phyloP scores from a whole-genome alignment of 2,113 vertebrate genomes.

The Cairina moschata region DNA sequence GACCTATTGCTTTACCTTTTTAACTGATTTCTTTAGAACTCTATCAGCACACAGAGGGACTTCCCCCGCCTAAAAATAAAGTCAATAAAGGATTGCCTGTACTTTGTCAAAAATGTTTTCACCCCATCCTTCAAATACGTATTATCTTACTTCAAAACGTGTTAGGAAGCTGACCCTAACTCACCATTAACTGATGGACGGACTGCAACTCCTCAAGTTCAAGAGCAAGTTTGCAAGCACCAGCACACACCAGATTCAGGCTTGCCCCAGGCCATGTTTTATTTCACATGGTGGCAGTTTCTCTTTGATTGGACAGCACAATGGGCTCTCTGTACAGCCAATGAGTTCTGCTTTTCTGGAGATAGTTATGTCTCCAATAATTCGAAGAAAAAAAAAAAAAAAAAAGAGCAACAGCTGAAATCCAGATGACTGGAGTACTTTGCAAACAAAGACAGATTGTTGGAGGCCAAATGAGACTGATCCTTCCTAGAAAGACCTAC shows the following conservation, averaged over 20 bases:
- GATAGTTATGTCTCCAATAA: background rate
- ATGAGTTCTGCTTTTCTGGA: slow-evolving; percentile 12
- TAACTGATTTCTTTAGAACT: background rate
- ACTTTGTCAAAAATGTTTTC: background rate
- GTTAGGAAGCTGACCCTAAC: background rate
- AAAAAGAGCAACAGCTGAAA: slow-evolving; percentile 42
- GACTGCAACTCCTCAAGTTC: background rate
- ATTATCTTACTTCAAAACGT: background rate
- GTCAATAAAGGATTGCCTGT: background rate
- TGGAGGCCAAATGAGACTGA: slow-evolving; percentile 32
- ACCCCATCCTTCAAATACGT: background rate
- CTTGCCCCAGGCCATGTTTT: background rate
- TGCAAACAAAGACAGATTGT: slow-evolving; percentile 56
- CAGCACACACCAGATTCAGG: background rate
- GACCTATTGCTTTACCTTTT: background rate
- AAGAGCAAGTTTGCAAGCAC: background rate
- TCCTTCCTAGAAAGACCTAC: slow-evolving; percentile 58
- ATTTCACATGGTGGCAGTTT: background rate
- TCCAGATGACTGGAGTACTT: slow-evolving; percentile 59
- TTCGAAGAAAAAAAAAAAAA: background rate
- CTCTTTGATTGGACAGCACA: slow-evolving; percentile 27
- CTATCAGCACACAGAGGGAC: background rate
- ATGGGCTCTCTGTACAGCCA: slow-evolving; percentile 33
- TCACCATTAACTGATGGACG: background rate
- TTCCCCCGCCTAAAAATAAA: background rate